Evolutionary conservation across 2,888 invertebrate genomes (phyloP), one percentile per base, ranked within the genome.

Genomic region (Nasonovia ribisnigri): DNA sequence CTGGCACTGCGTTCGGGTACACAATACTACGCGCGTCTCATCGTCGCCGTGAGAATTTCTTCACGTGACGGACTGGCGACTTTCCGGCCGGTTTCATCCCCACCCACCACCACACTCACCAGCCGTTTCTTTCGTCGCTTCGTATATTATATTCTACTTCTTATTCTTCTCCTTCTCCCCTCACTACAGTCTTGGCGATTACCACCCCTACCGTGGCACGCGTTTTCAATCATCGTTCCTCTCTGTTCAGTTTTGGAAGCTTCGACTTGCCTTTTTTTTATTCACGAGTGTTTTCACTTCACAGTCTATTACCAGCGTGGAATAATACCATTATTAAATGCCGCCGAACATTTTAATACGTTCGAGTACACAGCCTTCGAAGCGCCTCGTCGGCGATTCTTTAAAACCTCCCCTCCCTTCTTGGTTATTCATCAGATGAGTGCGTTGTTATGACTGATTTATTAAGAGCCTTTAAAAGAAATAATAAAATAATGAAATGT

Each of bases 71-170:
- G 51, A 67, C 93, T 86, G 90, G 86, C 93, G 90, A 93, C 93
- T 93, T 93, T 93, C 93, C 93, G 90, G 84, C 93, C 93, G 93
- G 90, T 90, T 93, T 90, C 16, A 84, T 92, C 88, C 84, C 88
- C 67, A 26, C n/a, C 11, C 60, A 16, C 48, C 26, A 16, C 26
- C 46, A 57, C 60, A 43, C 77, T 84, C 88, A 2, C 48, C 16
- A n/a, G 1, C 29, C 67, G 20, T 87, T 51, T 67, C 29, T 11
- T 54, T 10, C 43, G 16, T 36, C 87, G 13, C 67, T 43, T 43
- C 29, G 8, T n/a, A 57, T 43, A 26, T 67, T 86, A 46, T 43
- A 46, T 86, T 86, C 43, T 43, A n/a, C 67, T 67, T 77, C 20
- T 77, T 20, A 5, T 54, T 24, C 54, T 54, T 36, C 36, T 77